A percentile compares a stretch with the other conserved stretches of the same genome.
Evolutionary conservation across 2,797 vertebrate genomes (phyloP).

Genomic region (Gobio occitaniae): DNA sequence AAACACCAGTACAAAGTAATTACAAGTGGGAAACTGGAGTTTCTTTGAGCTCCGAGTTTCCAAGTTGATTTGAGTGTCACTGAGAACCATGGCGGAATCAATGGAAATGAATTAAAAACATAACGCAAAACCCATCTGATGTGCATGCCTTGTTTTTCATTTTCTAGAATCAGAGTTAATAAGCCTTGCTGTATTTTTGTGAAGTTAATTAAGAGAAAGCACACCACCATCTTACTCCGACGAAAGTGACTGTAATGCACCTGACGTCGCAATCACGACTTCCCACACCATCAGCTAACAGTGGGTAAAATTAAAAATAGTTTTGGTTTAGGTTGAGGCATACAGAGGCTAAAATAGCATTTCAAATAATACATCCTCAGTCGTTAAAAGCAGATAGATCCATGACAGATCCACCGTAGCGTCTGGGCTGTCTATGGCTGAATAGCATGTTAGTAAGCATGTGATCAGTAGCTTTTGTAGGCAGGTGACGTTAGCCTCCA

Average conservation of each 20-base stretch:
- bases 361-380: background rate
- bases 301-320: background rate
- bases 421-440: background rate
- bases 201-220: background rate
- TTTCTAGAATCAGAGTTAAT: background rate
- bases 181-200: background rate
- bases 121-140: background rate
- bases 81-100: background rate
- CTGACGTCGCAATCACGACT: no score
- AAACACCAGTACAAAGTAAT: background rate
- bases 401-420: background rate
- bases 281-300: background rate
- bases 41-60: background rate
- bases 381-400: background rate
- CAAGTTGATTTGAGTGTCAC: background rate
- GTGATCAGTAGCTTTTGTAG: constrained; percentile 3
- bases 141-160: background rate
- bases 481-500: background rate
- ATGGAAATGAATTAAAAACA: background rate
- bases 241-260: no score
- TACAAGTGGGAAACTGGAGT: background rate
- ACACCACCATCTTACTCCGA: background rate
- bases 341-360: background rate
- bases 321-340: background rate
- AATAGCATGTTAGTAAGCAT: background rate